Evolutionary conservation across 2,113 vertebrate species (phyloP).

Genomic region (Dryoscopus gambensis): DNA sequence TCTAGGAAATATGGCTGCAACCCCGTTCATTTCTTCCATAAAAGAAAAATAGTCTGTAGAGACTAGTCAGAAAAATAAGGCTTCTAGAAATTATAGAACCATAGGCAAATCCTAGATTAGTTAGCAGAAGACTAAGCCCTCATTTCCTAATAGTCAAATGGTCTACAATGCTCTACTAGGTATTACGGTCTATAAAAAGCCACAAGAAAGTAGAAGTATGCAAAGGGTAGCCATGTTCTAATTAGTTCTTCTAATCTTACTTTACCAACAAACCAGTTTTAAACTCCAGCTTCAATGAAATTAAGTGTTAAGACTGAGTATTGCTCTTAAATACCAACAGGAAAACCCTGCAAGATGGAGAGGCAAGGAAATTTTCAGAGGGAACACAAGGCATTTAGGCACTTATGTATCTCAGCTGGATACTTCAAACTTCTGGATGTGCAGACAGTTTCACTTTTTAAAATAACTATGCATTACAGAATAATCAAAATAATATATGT

Average conservation of each 20-base stretch:
- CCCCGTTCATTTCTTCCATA: rapidly evolving
- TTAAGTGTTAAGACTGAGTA: background rate
- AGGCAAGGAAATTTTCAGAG: background rate
- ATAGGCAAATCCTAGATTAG: background rate
- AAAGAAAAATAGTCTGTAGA: background rate
- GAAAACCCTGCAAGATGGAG: background rate
- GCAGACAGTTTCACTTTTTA: background rate
- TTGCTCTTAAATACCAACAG: background rate
- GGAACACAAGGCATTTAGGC: background rate
- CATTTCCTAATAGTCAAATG: background rate
- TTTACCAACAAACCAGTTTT: background rate
- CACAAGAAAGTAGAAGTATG: background rate
- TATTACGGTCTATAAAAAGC: background rate
- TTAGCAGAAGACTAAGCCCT: background rate
- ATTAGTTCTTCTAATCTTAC: background rate
- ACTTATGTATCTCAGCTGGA: background rate
- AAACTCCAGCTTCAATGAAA: background rate
- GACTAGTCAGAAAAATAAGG: background rate
- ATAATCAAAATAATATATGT: background rate
- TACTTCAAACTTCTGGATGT: background rate
- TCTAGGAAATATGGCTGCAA: background rate
- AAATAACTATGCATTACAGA: background rate
- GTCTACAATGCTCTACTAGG: background rate
- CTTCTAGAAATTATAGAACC: background rate
- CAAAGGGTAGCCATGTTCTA: background rate